A percentile compares a stretch with the other conserved stretches of the same genome.
These are phyloP conservation scores for Dimorphilus gyrociliatus DNA, from an alignment of 2,888 invertebrate genomes.

Conservation along the genomic window DNA sequence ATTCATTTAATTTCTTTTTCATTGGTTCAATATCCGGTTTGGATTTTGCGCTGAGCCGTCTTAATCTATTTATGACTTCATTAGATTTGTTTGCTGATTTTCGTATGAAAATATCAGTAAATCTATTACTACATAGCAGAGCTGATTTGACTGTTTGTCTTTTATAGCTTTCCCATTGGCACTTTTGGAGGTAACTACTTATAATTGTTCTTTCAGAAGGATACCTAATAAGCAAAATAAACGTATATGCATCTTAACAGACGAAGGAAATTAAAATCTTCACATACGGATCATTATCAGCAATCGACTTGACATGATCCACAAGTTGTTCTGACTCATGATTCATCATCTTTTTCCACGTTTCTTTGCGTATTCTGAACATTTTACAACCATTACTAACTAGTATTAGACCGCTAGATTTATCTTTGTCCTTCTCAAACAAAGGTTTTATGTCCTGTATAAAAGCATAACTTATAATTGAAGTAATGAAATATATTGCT, in stretches of 20 bases:
- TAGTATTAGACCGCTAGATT: constrained; percentile 1
- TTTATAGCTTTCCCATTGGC: constrained; percentile 4
- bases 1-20: too few relatives aligned
- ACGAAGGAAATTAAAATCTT: neutral
- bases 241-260: neutral
- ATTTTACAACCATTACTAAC: constrained; percentile 1
- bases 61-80: too few relatives aligned
- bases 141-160: neutral
- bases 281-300: constrained; percentile 1
- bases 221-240: neutral
- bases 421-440: constrained; percentile 1
- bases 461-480: too few relatives aligned
- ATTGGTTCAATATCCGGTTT: too few relatives aligned
- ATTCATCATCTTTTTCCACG: neutral
- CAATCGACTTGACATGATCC: constrained; percentile 1
- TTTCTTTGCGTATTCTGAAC: constrained; percentile 1
- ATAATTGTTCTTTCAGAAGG: constrained; percentile 2
- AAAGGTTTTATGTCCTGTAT: neutral
- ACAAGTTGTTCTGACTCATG: too few relatives aligned
- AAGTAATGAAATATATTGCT: too few relatives aligned
- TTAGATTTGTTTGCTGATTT: too few relatives aligned
- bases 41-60: too few relatives aligned
- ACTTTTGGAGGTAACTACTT: constrained; percentile 2
- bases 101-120: too few relatives aligned
- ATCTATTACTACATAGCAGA: neutral